Percentiles rank a stretch among this genome's conserved stretches.
Evolutionary conservation across 2,113 vertebrate genomes (phyloP).

Genomic region (Malurus cyaneus): DNA sequence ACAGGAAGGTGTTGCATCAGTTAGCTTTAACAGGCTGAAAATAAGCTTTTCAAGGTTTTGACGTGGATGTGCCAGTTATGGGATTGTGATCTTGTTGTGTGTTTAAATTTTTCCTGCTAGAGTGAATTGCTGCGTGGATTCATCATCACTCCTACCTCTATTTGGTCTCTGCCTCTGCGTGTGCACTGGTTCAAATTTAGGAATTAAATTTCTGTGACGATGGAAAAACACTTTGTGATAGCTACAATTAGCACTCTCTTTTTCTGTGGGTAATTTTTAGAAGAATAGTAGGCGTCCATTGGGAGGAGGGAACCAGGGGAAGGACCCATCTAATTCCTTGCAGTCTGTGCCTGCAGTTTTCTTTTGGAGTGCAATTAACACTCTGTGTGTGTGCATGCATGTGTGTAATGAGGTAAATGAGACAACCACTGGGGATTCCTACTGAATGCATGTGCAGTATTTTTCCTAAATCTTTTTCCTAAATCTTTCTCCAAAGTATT

Average conservation of each 20-base stretch:
- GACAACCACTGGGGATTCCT: constrained; percentile 30
- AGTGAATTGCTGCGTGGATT: neutral
- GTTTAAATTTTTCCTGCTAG: neutral
- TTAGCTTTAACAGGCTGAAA: constrained; percentile 13
- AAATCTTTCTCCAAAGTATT: constrained; percentile 12
- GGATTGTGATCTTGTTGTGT: neutral
- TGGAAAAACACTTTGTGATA: constrained; percentile 37
- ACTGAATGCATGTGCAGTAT: constrained; percentile 1
- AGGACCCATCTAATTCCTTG: constrained; percentile 20
- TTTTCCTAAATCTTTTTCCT: constrained; percentile 38
- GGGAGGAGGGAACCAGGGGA: constrained; percentile 7
- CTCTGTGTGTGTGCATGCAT: neutral
- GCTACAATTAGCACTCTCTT: constrained; percentile 45
- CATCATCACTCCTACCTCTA: constrained; percentile 14
- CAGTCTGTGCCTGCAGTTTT: constrained; percentile 35
- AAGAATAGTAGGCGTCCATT: neutral
- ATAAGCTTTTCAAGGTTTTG: neutral
- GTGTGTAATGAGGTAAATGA: constrained; percentile 37
- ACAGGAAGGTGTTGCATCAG: neutral
- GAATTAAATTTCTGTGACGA: neutral
- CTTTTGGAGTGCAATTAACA: constrained; percentile 52
- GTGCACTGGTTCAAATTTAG: constrained; percentile 5
- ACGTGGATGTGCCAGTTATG: neutral
- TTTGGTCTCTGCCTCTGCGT: constrained; percentile 12
- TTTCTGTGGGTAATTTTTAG: constrained; percentile 41